These are phyloP conservation scores for Otis tarda DNA, from an alignment of 2,113 vertebrate genomes.

Conservation along the genomic window DNA sequence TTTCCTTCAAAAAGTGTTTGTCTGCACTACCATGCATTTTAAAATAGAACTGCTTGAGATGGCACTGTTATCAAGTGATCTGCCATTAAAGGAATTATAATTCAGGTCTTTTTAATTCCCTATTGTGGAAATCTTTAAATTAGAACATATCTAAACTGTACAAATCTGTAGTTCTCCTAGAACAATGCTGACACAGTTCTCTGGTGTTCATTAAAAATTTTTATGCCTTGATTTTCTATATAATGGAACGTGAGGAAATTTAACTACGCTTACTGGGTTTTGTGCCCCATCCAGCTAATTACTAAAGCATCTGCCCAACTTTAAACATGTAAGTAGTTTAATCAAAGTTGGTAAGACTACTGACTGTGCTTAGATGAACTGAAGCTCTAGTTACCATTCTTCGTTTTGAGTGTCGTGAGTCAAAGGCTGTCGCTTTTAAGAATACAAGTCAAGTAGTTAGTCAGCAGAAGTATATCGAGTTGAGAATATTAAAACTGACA, in stretches of 20 bases:
- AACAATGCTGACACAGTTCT: slow-evolving; percentile 69
- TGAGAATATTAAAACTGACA: not conserved
- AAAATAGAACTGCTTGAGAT: slow-evolving; percentile 58
- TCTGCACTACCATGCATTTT: slow-evolving; percentile 64
- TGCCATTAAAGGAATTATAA: slow-evolving; percentile 68
- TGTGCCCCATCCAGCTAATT: slow-evolving; percentile 10
- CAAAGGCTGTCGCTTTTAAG: not conserved
- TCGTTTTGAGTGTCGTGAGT: not conserved
- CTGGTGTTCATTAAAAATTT: slow-evolving; percentile 66
- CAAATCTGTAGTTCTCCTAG: slow-evolving; percentile 59
- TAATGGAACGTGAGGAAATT: slow-evolving; percentile 33
- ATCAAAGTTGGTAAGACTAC: not conserved
- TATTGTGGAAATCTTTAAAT: slow-evolving; percentile 70
- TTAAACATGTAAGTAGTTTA: not conserved
- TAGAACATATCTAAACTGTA: slow-evolving; percentile 61
- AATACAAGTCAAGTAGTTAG: not conserved
- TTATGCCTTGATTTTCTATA: slow-evolving; percentile 65
- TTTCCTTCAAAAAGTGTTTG: slow-evolving; percentile 63
- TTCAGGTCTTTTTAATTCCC: slow-evolving; percentile 68
- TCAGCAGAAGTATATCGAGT: not conserved
- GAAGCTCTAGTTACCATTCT: not conserved
- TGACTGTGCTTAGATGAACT: not conserved
- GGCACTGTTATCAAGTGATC: slow-evolving; percentile 61
- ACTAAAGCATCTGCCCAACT: not conserved
- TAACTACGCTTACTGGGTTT: not conserved